Base-by-base conservation (phyloP, 2,888 invertebrate species). In the Suillia variegata region DNA sequence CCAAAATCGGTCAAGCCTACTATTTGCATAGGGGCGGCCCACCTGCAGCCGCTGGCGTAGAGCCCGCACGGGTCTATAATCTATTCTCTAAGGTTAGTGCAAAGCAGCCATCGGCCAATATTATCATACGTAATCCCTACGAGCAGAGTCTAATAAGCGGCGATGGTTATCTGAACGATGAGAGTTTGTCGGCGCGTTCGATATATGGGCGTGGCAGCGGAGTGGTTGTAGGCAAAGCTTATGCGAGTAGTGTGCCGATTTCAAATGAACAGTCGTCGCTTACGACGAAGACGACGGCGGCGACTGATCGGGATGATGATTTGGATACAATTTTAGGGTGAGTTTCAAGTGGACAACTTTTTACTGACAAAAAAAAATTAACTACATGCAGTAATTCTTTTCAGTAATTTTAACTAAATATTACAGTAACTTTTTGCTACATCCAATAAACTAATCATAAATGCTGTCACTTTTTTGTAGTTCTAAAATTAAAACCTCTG, bases 321-420 rank as follows among this genome's bases (percentile, higher is more conserved):
- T 87, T 90, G 71, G 89, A 89, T 4, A 87, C 89, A 71, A 88
- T 91, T 66, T 83, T 92, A 65, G 91, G 91, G 92, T 91, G 77
- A 78, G 84, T 77, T 42, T 4, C 5, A 42, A n/a, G n/a, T n/a
- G n/a, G n/a, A n/a, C n/a, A n/a, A n/a, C n/a, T n/a, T n/a, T n/a
- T n/a, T n/a, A n/a, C n/a, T n/a, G n/a, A n/a, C n/a, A n/a, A n/a
- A n/a, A n/a, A n/a, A n/a, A n/a, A n/a, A n/a, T n/a, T n/a, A n/a
- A n/a, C n/a, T n/a, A n/a, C n/a, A n/a, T n/a, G n/a, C n/a, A n/a
- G n/a, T n/a, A n/a, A n/a, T n/a, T n/a, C n/a, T n/a, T n/a, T n/a
- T n/a, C n/a, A n/a, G n/a, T n/a, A n/a, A n/a, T n/a, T n/a, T n/a
- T n/a, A n/a, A n/a, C n/a, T n/a, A n/a, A n/a, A n/a, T n/a, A n/a